Conservation (phyloP, 1,140 invertebrate species). For the Artemia franciscana region DNA sequence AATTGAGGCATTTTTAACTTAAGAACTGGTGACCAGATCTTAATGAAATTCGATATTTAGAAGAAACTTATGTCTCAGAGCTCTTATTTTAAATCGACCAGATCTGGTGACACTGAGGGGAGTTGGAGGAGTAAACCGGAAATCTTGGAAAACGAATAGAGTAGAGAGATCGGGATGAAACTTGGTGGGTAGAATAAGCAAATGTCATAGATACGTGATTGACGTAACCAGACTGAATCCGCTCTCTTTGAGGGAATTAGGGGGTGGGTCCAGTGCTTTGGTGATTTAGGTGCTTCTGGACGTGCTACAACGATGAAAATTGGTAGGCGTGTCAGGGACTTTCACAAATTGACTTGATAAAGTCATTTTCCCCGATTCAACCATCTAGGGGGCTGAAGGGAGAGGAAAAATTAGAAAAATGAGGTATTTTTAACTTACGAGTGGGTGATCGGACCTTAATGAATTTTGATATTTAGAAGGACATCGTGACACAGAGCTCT, state of each 20-base stretch:
- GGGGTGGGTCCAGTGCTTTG: neutral
- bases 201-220: neutral
- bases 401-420: neutral
- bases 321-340: neutral
- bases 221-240: neutral
- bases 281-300: neutral
- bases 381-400: too few species aligned
- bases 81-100: neutral
- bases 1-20: neutral
- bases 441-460: neutral
- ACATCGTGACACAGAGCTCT: neutral
- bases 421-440: neutral
- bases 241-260: neutral
- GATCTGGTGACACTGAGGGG: neutral
- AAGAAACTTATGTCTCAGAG: neutral
- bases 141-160: neutral
- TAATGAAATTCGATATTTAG: neutral
- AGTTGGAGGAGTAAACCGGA: neutral
- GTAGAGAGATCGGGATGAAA: neutral
- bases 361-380: too few species aligned
- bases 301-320: neutral
- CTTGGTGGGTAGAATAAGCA: neutral
- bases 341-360: too few species aligned
- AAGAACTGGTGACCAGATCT: neutral
- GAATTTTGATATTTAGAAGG: neutral